Base-by-base conservation (phyloP, 2,113 vertebrate genomes). In the Girardinichthys multiradiatus region DNA sequence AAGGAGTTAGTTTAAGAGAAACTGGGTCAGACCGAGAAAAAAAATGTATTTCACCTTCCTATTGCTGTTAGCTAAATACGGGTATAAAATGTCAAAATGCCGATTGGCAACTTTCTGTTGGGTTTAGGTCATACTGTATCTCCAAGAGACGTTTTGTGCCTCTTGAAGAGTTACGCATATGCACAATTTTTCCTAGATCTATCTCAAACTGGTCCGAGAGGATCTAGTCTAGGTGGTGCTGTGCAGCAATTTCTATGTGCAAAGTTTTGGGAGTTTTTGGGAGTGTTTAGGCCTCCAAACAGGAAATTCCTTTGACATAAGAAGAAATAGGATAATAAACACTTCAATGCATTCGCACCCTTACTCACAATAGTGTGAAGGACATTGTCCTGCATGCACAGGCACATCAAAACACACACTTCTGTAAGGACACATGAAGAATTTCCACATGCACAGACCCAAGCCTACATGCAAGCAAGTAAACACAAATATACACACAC, bases 1-100 rank as follows among this genome's bases (percentile, higher is more conserved):
- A 86, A 89, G 87, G 78, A 91, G 90, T 83, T 82, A 91, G 87
- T 82, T 83, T 80, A 68, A 24, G 66, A 65, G 77, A 91, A 93
- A 90, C 64, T 91, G 77, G 91, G 89, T 91, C 92, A 91, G 57
- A 62, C 83, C 59, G 76, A 83, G 5, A 4, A 21, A 13, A 81
- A 69, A 69, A n/a, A 10, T 28, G 73, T 74, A 80, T 73, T 88
- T 87, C 84, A 91, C 87, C 81, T 89, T 89, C 81, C 74, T 77
- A 79, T 87, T 82, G 85, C 88, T 79, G 72, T 17, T 65, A 87
- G 82, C 71, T 79, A 89, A 91, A 90, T 54, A n/a, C 21, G 48
- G 48, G 48, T 54, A 21, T 10, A 54, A n/a, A n/a, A 54, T 54
- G 21, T 54, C 48, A 54, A 54, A 54, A 54, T 54, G 9, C 4